phyloP scores from a whole-genome alignment of 2,797 vertebrate species.

The Pangasius sanitwongsei region DNA sequence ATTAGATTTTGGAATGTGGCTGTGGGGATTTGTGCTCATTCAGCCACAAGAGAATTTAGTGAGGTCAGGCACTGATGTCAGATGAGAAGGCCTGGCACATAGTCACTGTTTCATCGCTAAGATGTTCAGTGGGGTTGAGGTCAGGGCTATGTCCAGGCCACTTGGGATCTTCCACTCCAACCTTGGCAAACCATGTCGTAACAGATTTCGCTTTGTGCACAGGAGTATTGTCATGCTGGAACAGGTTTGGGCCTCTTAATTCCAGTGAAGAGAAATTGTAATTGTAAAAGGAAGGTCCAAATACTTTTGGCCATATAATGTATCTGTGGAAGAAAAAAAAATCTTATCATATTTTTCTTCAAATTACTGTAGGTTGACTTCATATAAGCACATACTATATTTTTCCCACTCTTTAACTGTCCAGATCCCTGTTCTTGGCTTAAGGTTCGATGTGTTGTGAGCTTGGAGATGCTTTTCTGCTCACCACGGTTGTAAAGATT shows the following conservation, averaged over 20 bases:
- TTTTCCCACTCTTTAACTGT: background rate
- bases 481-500: background rate
- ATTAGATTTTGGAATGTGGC: background rate
- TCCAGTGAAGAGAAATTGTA: background rate
- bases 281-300: background rate
- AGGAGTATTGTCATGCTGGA: background rate
- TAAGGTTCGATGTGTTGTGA: background rate
- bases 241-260: background rate
- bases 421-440: background rate
- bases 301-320: background rate
- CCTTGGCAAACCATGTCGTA: too few relatives aligned
- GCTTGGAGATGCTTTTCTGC: background rate
- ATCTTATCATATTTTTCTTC: background rate
- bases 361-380: background rate
- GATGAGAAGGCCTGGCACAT: background rate
- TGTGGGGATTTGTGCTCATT: background rate
- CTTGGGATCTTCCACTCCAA: too few relatives aligned
- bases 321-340: background rate
- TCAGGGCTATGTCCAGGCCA: background rate
- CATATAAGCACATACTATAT: background rate
- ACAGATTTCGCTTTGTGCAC: background rate
- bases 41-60: background rate
- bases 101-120: background rate
- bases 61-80: background rate
- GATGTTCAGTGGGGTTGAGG: background rate